phyloP scores from a whole-genome alignment of 53 echinoderm and acorn worm genomes.

The Arbacia lixula region DNA sequence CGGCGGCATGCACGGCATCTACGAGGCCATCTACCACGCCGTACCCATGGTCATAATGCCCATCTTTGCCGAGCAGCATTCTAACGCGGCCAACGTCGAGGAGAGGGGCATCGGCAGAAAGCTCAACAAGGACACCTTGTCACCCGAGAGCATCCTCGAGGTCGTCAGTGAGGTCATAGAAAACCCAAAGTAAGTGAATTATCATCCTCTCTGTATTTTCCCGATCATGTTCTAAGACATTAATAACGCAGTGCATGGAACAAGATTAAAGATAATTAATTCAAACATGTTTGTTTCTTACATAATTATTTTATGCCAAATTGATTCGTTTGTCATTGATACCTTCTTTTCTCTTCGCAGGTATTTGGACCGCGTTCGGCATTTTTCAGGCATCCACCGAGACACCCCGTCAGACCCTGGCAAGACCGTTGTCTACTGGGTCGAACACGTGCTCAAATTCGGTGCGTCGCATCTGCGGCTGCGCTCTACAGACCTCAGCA shows the following conservation, averaged over 20 bases:
- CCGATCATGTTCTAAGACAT: neutral
- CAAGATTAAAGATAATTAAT: neutral
- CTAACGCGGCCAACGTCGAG: constrained; percentile 8
- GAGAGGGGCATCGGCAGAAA: constrained; percentile 11
- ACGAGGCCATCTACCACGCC: constrained; percentile 33
- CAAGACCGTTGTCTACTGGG: too few relatives aligned
- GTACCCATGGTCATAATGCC: constrained; percentile 49
- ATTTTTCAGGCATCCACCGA: neutral
- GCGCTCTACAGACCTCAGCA: constrained; percentile 10
- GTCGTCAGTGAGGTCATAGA: constrained; percentile 1
- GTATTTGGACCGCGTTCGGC: neutral
- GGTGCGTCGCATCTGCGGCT: constrained; percentile 24
- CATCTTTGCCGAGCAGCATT: constrained; percentile 25
- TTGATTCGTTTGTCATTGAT: too few relatives aligned
- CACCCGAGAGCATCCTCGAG: neutral
- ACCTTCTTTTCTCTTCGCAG: constrained; percentile 17
- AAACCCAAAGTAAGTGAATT: constrained; percentile 1
- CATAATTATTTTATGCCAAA: too few relatives aligned
- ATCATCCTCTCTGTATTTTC: neutral
- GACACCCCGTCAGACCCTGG: neutral
- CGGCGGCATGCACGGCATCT: neutral
- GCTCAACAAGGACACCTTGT: neutral
- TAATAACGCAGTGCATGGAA: neutral
- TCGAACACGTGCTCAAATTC: constrained; percentile 31
- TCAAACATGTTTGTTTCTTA: too few relatives aligned